phyloP scores from a whole-genome alignment of 2,797 vertebrate species.

The Sandelia bainsii region DNA sequence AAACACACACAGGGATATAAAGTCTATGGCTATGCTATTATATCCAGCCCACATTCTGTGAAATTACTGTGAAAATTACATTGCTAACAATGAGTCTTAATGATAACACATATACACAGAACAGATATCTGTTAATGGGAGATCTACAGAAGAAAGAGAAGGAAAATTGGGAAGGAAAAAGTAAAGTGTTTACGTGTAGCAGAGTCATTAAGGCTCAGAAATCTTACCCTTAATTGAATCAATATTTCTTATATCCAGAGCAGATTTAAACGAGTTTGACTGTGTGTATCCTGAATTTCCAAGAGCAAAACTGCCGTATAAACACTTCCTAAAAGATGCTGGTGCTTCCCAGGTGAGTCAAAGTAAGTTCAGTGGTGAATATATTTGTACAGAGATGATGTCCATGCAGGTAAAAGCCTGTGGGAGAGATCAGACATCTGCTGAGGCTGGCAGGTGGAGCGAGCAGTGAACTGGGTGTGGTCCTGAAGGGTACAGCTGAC shows the following conservation, averaged over 20 bases:
- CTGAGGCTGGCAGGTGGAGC: slow-evolving; percentile 8
- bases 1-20: not conserved
- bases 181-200: not conserved
- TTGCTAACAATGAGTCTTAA: slow-evolving; percentile 45
- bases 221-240: slow-evolving; percentile 34
- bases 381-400: not conserved
- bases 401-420: not conserved
- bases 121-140: slow-evolving; percentile 25
- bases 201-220: not conserved
- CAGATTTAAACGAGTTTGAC: not conserved
- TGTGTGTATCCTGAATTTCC: not conserved
- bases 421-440: slow-evolving; percentile 11
- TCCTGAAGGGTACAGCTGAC: slow-evolving; percentile 29
- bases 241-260: slow-evolving; percentile 9
- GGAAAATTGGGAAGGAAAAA: not conserved
- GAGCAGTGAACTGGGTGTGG: slow-evolving; percentile 58
- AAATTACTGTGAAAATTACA: slow-evolving; percentile 53
- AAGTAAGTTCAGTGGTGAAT: not conserved
- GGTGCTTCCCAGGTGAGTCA: slow-evolving; percentile 14
- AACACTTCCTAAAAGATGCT: not conserved
- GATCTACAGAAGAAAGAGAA: slow-evolving; percentile 4
- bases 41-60: slow-evolving; percentile 26
- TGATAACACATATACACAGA: slow-evolving; percentile 36
- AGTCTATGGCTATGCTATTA: slow-evolving; percentile 17
- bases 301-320: not conserved